phyloP scores from a whole-genome alignment of 2,113 vertebrate genomes.

The Apistogramma diplotaenia region DNA sequence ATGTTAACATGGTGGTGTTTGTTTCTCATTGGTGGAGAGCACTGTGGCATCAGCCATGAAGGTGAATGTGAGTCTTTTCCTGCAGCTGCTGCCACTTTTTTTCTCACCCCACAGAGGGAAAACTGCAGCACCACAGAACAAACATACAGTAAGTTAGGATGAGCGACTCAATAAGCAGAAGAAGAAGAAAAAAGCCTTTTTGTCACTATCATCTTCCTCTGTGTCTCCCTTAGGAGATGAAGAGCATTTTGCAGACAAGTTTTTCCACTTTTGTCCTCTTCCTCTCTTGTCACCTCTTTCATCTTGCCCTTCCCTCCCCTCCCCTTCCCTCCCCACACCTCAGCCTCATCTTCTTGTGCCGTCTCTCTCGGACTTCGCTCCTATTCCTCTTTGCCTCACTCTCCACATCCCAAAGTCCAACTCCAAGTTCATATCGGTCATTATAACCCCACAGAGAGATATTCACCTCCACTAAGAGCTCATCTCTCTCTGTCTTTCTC shows the following conservation, averaged over 20 bases:
- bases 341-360: neutral
- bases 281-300: conserved; percentile 5
- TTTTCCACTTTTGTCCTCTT: conserved; percentile 51
- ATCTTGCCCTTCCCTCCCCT: neutral
- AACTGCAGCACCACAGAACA: neutral
- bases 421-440: conserved; percentile 54
- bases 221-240: neutral
- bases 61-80: neutral
- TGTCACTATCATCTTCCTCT: neutral
- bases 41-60: neutral
- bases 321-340: neutral
- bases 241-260: conserved; percentile 41
- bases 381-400: conserved; percentile 11
- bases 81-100: neutral
- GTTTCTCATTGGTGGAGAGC: neutral
- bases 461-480: conserved; percentile 59
- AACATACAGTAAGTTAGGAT: neutral
- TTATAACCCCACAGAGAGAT: conserved; percentile 61
- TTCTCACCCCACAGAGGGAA: neutral
- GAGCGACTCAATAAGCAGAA: conserved; percentile 4
- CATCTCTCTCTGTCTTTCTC: conserved; percentile 52
- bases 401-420: conserved; percentile 41
- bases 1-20: neutral
- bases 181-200: neutral
- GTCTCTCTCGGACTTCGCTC: neutral